Percentiles rank a stretch among this genome's conserved stretches.
Evolutionary conservation across 2,888 invertebrate species (phyloP).

Genomic region (Hypsopygia costalis): DNA sequence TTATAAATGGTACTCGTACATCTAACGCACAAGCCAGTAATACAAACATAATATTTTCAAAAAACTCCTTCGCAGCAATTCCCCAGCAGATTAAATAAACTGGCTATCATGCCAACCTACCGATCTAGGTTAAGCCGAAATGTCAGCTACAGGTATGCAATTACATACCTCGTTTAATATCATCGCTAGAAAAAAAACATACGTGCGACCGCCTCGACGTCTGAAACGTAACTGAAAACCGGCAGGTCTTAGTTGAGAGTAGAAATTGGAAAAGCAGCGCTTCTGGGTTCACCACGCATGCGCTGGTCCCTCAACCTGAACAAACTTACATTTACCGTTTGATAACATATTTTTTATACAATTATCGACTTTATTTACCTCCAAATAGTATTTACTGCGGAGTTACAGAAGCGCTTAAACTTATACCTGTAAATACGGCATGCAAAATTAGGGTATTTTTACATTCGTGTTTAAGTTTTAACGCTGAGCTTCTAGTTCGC

Average conservation of each 20-base stretch:
- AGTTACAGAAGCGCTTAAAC: constrained; percentile 18
- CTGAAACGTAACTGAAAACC: constrained; percentile 25
- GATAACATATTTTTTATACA: not conserved
- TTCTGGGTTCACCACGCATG: constrained; percentile 55
- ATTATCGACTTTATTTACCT: too few relatives aligned
- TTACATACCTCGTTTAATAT: constrained; percentile 1
- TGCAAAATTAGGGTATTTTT: constrained; percentile 9
- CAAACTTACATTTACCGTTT: constrained; percentile 18
- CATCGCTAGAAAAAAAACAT: constrained; percentile 5
- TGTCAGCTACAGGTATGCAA: not conserved
- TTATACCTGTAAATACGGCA: constrained; percentile 17
- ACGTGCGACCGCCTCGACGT: constrained; percentile 21
- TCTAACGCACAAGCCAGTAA: too few relatives aligned
- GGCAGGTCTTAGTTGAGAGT: not conserved
- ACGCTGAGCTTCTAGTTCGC: constrained; percentile 1
- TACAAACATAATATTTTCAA: too few relatives aligned
- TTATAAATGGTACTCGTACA: too few relatives aligned
- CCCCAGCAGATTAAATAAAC: too few relatives aligned
- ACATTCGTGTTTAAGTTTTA: constrained; percentile 5
- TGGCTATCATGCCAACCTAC: not conserved
- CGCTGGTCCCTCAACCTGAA: constrained; percentile 34
- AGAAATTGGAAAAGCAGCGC: constrained; percentile 8
- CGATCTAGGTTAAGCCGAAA: constrained; percentile 9
- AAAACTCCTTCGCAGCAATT: too few relatives aligned
- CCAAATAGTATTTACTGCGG: not conserved